These are phyloP conservation scores for Osmerus mordax DNA, from an alignment of 2,113 vertebrate species.

Conservation along the genomic window DNA sequence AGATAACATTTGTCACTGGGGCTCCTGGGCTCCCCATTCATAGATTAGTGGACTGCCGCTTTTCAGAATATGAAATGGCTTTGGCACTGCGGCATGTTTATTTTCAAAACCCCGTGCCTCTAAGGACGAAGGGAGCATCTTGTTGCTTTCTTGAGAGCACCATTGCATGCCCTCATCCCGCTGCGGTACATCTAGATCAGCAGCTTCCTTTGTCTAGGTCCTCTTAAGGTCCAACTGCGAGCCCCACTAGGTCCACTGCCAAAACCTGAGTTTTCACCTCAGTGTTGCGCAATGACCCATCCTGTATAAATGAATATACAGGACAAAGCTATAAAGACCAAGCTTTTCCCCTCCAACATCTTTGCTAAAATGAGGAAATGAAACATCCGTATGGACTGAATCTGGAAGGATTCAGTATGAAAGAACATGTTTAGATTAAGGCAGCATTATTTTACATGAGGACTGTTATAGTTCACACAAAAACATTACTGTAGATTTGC, in stretches of 20 bases:
- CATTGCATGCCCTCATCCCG: conserved; percentile 42
- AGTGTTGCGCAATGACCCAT: conserved; percentile 26
- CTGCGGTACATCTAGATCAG: conserved; percentile 35
- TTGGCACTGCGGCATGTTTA: conserved; percentile 75
- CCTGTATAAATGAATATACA: neutral
- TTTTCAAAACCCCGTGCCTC: conserved; percentile 62
- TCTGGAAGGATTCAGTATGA: no score
- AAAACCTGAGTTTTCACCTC: conserved; percentile 27
- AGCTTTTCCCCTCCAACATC: no score
- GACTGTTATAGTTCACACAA: no score
- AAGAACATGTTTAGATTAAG: no score
- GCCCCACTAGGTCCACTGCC: neutral
- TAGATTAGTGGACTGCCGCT: conserved; percentile 77
- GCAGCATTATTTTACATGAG: no score
- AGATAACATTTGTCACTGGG: conserved; percentile 81
- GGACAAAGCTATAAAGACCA: no score
- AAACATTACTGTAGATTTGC: no score
- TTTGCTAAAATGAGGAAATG: no score
- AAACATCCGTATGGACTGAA: no score
- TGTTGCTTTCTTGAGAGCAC: conserved; percentile 61
- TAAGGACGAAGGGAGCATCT: conserved; percentile 65
- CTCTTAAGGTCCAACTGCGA: conserved; percentile 25
- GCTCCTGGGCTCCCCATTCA: conserved; percentile 74
- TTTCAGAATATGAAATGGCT: conserved; percentile 76
- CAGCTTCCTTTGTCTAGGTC: conserved; percentile 53